Percentiles rank a stretch among this genome's conserved stretches.
These are phyloP conservation scores for Phycodurus eques DNA, from an alignment of 2,113 vertebrate genomes.

Conservation along the genomic window DNA sequence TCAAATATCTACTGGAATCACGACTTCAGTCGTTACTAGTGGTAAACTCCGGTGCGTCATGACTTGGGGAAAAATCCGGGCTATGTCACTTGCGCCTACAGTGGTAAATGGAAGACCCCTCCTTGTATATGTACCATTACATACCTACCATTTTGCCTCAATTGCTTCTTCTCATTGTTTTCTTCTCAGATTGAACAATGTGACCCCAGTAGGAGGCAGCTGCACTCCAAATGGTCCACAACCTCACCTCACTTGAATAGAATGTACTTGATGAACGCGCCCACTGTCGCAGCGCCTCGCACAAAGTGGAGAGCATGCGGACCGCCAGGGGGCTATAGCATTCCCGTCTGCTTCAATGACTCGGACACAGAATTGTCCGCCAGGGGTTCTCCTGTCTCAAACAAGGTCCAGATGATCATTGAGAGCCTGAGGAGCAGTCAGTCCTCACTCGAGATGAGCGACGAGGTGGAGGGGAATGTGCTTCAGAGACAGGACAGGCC, in stretches of 20 bases:
- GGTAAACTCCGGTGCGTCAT: no score
- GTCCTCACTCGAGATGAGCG: constrained; percentile 80
- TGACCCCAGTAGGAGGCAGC: constrained; percentile 58
- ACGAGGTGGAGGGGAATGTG: constrained; percentile 72
- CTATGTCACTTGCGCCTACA: no score
- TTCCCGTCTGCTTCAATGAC: constrained; percentile 83
- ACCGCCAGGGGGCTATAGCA: constrained; percentile 77
- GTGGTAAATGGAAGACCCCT: background rate
- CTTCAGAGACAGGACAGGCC: constrained; percentile 50
- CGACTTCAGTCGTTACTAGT: no score
- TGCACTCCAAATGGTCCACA: constrained; percentile 47
- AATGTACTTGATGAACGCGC: constrained; percentile 95
- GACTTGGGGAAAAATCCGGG: no score
- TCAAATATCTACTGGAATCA: no score
- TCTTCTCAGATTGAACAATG: constrained; percentile 69
- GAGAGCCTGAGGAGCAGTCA: constrained; percentile 84
- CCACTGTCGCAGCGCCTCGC: constrained; percentile 84
- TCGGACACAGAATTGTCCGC: constrained; percentile 71
- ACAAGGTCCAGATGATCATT: constrained; percentile 90
- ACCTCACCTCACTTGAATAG: constrained; percentile 70
- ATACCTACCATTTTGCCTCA: background rate
- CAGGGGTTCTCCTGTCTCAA: constrained; percentile 74
- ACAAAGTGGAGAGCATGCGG: constrained; percentile 88
- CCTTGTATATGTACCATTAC: background rate
- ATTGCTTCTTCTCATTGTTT: constrained; percentile 12